A percentile compares a stretch with the other conserved stretches of the same genome.
phyloP scores from a whole-genome alignment of 2,888 invertebrate species.

The Mimumesa dahlbomi region DNA sequence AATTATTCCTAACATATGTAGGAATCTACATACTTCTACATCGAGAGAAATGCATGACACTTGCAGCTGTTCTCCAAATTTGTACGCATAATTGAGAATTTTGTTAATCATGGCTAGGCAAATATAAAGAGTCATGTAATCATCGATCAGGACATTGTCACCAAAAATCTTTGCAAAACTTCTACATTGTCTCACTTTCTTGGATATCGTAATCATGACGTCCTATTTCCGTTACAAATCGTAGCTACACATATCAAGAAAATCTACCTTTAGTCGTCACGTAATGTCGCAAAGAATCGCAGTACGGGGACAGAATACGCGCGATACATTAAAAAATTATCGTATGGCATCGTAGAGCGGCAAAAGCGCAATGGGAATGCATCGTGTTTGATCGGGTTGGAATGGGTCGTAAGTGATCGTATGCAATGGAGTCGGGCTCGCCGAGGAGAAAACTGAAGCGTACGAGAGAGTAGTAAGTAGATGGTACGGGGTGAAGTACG shows the following conservation, averaged over 20 bases:
- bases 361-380: too few species aligned
- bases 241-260: too few species aligned
- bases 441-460: background rate
- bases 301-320: too few species aligned
- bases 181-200: background rate
- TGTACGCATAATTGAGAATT: too few species aligned
- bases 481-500: constrained; percentile 18
- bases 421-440: too few species aligned
- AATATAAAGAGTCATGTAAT: background rate
- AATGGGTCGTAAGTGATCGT: too few species aligned
- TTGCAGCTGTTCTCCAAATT: background rate
- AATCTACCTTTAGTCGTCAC: too few species aligned
- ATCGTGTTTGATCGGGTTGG: too few species aligned
- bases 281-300: background rate
- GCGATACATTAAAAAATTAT: too few species aligned
- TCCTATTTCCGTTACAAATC: background rate
- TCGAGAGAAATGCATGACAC: background rate
- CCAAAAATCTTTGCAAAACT: background rate
- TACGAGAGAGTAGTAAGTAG: background rate
- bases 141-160: background rate
- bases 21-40: too few species aligned
- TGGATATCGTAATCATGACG: background rate
- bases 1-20: too few species aligned
- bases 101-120: background rate
- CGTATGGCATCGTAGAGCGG: too few species aligned